A percentile compares a stretch with the other conserved stretches of the same genome.
Evolutionary conservation across 2,888 invertebrate genomes (phyloP).

Genomic region (Drosophila mayaguana): DNA sequence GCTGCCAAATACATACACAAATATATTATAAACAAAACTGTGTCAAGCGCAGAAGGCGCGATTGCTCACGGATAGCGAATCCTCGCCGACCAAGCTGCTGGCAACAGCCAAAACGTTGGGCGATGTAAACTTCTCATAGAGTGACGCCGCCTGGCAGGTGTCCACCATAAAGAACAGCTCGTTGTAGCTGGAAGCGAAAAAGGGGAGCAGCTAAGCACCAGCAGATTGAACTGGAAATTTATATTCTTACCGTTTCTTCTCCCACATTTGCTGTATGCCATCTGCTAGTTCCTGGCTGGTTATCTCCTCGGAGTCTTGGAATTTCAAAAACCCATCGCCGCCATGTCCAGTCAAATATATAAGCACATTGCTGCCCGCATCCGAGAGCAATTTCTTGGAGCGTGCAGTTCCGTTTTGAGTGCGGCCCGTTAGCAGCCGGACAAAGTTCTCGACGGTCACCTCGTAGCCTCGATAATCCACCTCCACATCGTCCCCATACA

Average conservation of each 20-base stretch:
- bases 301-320: constrained; percentile 99
- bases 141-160: constrained; percentile 99
- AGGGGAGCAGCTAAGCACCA: neutral
- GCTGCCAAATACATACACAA: constrained; percentile 87
- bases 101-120: constrained; percentile 99
- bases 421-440: constrained; percentile 96
- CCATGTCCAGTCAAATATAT: constrained; percentile 98
- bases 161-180: constrained; percentile 99
- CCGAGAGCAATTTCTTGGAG: constrained; percentile 96
- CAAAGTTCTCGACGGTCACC: constrained; percentile 99
- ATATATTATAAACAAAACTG: neutral
- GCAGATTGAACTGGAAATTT: neutral
- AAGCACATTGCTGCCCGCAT: constrained; percentile 98
- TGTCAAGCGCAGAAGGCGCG: too few species aligned
- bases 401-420: constrained; percentile 96
- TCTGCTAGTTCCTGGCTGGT: constrained; percentile 99
- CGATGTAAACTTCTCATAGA: constrained; percentile 99
- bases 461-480: constrained; percentile 98
- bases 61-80: constrained; percentile 94
- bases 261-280: constrained; percentile 99
- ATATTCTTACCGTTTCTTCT: constrained; percentile 92
- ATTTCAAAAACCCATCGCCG: constrained; percentile 99
- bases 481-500: constrained; percentile 99
- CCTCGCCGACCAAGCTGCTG: constrained; percentile 99
- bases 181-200: constrained; percentile 90